Conservation (phyloP, 2,888 invertebrate species). For the Ectobius pallidus region DNA sequence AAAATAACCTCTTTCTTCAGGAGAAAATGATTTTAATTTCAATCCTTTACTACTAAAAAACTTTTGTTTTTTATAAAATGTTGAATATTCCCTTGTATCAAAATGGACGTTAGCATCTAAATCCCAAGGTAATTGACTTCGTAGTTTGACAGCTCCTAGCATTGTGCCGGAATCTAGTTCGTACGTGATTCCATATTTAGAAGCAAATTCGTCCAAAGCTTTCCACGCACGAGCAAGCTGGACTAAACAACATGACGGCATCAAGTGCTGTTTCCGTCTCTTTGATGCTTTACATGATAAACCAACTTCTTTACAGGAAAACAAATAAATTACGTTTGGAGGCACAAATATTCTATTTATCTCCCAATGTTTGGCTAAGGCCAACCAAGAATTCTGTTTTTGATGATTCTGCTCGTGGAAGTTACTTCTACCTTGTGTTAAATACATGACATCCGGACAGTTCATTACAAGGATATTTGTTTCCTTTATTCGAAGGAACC, state of each 20-base stretch:
- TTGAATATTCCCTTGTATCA: constrained; percentile 43
- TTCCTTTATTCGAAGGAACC: constrained; percentile 47
- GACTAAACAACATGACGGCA: constrained; percentile 48
- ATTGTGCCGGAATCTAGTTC: constrained; percentile 50
- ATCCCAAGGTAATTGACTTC: constrained; percentile 51
- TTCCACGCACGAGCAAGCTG: constrained; percentile 46
- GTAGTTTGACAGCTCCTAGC: constrained; percentile 52
- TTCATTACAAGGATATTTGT: constrained; percentile 43
- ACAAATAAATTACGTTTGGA: constrained; percentile 38
- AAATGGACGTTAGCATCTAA: constrained; percentile 50
- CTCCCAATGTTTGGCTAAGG: constrained; percentile 41
- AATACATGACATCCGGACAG: constrained; percentile 52
- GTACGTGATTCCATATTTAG: constrained; percentile 46
- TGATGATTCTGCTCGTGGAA: constrained; percentile 31
- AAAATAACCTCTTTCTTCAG: constrained; percentile 24
- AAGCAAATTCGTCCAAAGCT: constrained; percentile 45
- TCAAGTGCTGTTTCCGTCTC: constrained; percentile 39
- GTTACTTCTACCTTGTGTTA: constrained; percentile 39
- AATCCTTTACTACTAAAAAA: constrained; percentile 36
- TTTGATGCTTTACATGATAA: constrained; percentile 43
- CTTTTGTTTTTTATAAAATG: constrained; percentile 37
- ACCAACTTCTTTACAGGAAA: constrained; percentile 45
- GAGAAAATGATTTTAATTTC: constrained; percentile 37
- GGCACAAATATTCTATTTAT: constrained; percentile 39
- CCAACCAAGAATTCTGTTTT: constrained; percentile 39